Percentiles rank a stretch among this genome's conserved stretches.
These are phyloP conservation scores for Mycalesis mineus DNA, from an alignment of 2,888 invertebrate genomes.

Conservation along the genomic window DNA sequence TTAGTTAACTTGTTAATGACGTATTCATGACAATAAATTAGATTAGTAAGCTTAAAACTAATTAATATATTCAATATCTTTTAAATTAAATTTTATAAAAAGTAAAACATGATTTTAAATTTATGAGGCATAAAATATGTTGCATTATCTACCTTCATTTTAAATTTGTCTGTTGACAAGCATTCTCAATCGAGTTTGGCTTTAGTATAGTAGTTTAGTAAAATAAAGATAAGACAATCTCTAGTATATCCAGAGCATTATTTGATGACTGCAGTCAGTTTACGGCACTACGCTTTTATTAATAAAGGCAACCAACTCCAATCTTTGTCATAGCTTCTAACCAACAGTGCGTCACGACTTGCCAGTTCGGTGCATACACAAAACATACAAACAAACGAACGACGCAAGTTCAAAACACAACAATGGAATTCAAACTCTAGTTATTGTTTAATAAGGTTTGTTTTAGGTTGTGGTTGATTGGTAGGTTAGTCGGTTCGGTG, in stretches of 20 bases:
- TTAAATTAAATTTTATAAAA: too few relatives aligned
- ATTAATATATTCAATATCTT: too few relatives aligned
- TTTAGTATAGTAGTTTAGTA: too few relatives aligned
- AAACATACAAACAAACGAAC: constrained; percentile 29
- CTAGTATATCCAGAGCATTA: constrained; percentile 16
- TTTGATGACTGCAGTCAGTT: constrained; percentile 28
- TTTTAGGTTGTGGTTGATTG: constrained; percentile 24
- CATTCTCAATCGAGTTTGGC: too few relatives aligned
- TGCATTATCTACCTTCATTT: too few relatives aligned
- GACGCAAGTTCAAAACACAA: constrained; percentile 13
- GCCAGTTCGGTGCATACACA: constrained; percentile 64
- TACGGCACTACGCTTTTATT: constrained; percentile 32
- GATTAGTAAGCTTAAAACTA: too few relatives aligned
- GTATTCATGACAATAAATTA: too few relatives aligned
- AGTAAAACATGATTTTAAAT: too few relatives aligned
- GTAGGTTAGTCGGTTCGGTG: constrained; percentile 34
- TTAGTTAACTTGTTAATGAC: too few relatives aligned
- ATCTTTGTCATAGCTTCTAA: constrained; percentile 71
- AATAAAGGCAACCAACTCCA: constrained; percentile 66
- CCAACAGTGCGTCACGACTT: constrained; percentile 67
- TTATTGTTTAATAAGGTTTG: neutral
- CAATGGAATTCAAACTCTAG: constrained; percentile 28
- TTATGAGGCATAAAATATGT: too few relatives aligned
- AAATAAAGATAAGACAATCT: neutral
- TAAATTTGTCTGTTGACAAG: too few relatives aligned